phyloP scores from a whole-genome alignment of 2,888 invertebrate genomes.

The Orthosia gracilis region DNA sequence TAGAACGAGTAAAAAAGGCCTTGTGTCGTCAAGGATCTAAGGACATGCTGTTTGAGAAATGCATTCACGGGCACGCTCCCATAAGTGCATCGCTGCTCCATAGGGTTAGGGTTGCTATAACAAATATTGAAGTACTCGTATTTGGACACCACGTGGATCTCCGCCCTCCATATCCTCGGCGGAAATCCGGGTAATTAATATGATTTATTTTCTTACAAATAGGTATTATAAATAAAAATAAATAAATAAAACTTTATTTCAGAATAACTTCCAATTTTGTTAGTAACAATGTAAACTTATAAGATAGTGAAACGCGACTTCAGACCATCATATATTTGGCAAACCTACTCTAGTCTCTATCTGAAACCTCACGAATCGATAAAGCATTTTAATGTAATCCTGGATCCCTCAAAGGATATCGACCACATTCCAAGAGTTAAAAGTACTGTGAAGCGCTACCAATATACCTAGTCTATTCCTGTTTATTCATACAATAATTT shows the following conservation, averaged over 20 bases:
- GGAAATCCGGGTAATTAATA: not conserved
- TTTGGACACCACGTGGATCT: slow-evolving; percentile 16
- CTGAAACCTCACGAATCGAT: slow-evolving; percentile 1
- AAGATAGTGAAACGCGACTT: not conserved
- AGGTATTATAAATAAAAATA: no score
- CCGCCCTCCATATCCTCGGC: no score
- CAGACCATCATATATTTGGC: not conserved
- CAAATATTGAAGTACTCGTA: slow-evolving; percentile 20
- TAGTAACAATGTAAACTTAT: no score
- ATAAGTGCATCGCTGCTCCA: slow-evolving; percentile 60
- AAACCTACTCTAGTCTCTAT: not conserved
- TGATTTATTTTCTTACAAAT: not conserved
- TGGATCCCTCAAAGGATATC: not conserved
- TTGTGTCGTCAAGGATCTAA: slow-evolving; percentile 57
- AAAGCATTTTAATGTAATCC: slow-evolving; percentile 11
- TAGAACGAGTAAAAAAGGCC: slow-evolving; percentile 50
- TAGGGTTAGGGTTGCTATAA: slow-evolving; percentile 61
- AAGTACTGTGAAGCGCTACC: slow-evolving; percentile 6
- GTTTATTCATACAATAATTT: slow-evolving; percentile 39
- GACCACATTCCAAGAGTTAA: not conserved
- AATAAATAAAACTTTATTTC: no score
- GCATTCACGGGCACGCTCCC: slow-evolving; percentile 86
- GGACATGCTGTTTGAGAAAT: slow-evolving; percentile 76
- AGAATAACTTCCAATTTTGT: no score
- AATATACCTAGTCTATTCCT: not conserved